Percentiles rank a stretch among this genome's conserved stretches.
These are phyloP conservation scores for Rosalia funebris DNA, from an alignment of 2,888 invertebrate genomes.

Conservation along the genomic window DNA sequence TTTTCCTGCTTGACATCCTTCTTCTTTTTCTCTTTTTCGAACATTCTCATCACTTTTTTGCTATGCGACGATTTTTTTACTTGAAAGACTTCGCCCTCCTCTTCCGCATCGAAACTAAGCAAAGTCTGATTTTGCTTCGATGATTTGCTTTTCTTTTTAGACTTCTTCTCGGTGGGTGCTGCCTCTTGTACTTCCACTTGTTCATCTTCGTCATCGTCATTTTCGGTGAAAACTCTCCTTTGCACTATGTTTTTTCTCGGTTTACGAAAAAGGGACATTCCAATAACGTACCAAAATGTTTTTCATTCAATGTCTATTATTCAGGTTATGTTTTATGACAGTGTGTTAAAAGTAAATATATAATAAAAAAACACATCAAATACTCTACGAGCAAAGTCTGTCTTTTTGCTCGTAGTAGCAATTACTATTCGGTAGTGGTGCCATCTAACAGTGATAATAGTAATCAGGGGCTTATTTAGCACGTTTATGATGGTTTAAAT, in stretches of 20 bases:
- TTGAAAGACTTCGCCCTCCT: constrained; percentile 89
- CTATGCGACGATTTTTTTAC: constrained; percentile 96
- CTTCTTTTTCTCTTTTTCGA: constrained; percentile 80
- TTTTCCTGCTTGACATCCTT: constrained; percentile 65
- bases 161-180: constrained; percentile 50
- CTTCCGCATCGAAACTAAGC: constrained; percentile 84
- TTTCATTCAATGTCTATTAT: no score
- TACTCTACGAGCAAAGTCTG: no score
- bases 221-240: constrained; percentile 76
- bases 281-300: no score
- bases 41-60: constrained; percentile 85
- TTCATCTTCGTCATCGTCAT: constrained; percentile 72
- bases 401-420: no score
- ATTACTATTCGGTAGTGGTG: no score
- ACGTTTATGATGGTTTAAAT: no score
- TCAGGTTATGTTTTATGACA: no score
- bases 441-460: no score
- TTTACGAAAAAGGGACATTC: constrained; percentile 87
- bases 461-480: no score
- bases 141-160: constrained; percentile 64
- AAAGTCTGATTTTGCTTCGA: constrained; percentile 69
- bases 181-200: constrained; percentile 61
- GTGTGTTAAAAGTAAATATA: no score
- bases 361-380: no score
- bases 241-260: constrained; percentile 83